Evolutionary conservation across 2,888 invertebrate species (phyloP).

Genomic region (Acleris literana): DNA sequence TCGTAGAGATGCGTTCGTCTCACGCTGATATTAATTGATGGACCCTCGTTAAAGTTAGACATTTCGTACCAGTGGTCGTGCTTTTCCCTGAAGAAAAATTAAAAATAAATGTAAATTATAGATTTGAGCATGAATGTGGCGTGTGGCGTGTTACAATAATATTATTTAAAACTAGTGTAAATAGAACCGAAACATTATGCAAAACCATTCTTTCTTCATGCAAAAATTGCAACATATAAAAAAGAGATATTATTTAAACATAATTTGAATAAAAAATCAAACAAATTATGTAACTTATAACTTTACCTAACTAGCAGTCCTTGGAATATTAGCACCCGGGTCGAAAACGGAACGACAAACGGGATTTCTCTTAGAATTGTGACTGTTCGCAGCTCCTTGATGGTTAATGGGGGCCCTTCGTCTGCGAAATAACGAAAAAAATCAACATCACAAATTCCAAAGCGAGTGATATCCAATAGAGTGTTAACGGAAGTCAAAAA

Average conservation of each 20-base stretch:
- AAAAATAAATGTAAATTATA: too few species aligned
- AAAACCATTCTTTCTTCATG: too few species aligned
- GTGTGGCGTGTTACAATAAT: too few species aligned
- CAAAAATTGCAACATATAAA: too few species aligned
- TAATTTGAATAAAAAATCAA: too few species aligned
- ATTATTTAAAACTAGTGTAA: too few species aligned
- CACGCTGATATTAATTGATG: constrained; percentile 89
- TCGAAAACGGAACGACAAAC: constrained; percentile 96
- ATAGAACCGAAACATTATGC: too few species aligned
- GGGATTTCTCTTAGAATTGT: constrained; percentile 96
- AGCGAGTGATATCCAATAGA: background rate
- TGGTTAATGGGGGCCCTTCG: constrained; percentile 92
- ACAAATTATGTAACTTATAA: background rate
- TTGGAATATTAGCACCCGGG: constrained; percentile 93
- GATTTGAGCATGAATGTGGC: too few species aligned
- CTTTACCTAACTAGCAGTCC: constrained; percentile 83
- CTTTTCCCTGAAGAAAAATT: constrained; percentile 80
- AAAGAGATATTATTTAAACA: too few species aligned
- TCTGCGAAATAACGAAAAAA: constrained; percentile 73
- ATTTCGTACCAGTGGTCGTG: constrained; percentile 89
- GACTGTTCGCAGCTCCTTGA: constrained; percentile 93
- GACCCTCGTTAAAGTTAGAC: constrained; percentile 89
- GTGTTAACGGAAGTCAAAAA: too few species aligned
- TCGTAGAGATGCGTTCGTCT: constrained; percentile 97
- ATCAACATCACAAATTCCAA: background rate